A percentile compares a stretch with the other conserved stretches of the same genome.
Evolutionary conservation across 2,113 vertebrate genomes (phyloP).

Genomic region (Danionella cerebrum): DNA sequence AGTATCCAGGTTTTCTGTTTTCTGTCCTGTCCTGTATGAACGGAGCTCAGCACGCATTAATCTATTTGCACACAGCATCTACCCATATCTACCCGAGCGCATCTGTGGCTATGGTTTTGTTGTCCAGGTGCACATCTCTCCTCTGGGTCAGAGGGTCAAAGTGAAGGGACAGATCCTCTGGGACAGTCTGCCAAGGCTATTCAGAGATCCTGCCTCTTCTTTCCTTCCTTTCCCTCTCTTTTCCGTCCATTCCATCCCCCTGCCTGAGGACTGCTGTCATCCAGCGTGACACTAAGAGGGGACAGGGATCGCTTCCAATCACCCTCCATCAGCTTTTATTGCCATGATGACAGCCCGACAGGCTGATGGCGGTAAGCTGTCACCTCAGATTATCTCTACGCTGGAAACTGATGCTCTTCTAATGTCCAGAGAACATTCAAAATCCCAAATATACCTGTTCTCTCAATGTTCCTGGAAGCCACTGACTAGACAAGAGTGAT

Average conservation of each 20-base stretch:
- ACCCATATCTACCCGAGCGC: conserved; percentile 17
- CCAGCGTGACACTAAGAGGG: conserved; percentile 55
- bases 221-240: conserved; percentile 25
- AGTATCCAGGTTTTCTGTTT: not conserved
- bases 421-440: conserved; percentile 19
- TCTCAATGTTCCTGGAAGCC: not conserved
- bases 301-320: conserved; percentile 56
- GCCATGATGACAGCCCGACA: conserved; percentile 53
- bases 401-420: conserved; percentile 35
- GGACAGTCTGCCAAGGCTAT: conserved; percentile 63
- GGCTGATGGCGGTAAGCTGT: conserved; percentile 54
- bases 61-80: conserved; percentile 24
- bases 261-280: conserved; percentile 41
- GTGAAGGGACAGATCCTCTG: conserved; percentile 54
- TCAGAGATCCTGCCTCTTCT: conserved; percentile 50
- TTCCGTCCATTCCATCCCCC: conserved; percentile 30
- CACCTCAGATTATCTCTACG: conserved; percentile 53
- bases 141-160: conserved; percentile 47
- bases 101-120: conserved; percentile 12
- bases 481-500: not conserved
- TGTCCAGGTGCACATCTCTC: conserved; percentile 33
- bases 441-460: conserved; percentile 25
- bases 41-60: conserved; percentile 8
- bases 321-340: conserved; percentile 39
- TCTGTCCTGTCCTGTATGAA: conserved; percentile 21